phyloP scores from a whole-genome alignment of 1,140 invertebrate genomes.

The Pissodes strobi region DNA sequence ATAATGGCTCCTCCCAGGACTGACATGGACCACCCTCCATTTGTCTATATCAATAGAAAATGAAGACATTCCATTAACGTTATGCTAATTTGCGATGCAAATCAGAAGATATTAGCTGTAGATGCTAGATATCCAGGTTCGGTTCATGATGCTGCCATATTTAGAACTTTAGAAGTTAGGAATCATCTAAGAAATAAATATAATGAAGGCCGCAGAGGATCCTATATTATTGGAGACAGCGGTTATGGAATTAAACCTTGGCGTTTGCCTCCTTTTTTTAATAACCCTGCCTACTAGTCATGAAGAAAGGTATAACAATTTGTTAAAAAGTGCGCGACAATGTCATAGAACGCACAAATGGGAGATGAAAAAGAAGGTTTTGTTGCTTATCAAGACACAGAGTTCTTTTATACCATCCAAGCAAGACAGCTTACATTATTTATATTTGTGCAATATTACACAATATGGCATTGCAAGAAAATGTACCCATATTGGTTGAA shows the following conservation, averaged over 20 bases:
- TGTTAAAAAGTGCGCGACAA: too few relatives aligned
- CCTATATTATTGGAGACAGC: constrained; percentile 16
- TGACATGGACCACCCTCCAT: constrained; percentile 10
- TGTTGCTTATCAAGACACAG: too few relatives aligned
- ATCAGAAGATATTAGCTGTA: constrained; percentile 2
- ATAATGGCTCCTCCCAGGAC: too few relatives aligned
- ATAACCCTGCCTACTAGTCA: too few relatives aligned
- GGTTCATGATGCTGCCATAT: constrained; percentile 15
- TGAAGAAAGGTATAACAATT: too few relatives aligned
- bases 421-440: too few relatives aligned
- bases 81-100: constrained; percentile 2
- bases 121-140: constrained; percentile 5
- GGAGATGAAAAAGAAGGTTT: too few relatives aligned
- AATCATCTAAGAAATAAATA: neutral
- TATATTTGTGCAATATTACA: too few relatives aligned
- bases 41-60: constrained; percentile 13
- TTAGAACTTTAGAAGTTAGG: neutral
- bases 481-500: too few relatives aligned
- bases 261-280: neutral
- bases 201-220: neutral
- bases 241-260: constrained; percentile 13
- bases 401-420: too few relatives aligned
- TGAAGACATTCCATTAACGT: neutral
- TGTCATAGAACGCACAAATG: too few relatives aligned
- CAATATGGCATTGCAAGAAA: too few relatives aligned